phyloP scores from a whole-genome alignment of 2,797 vertebrate species.

The Halcyon chelicuti region DNA sequence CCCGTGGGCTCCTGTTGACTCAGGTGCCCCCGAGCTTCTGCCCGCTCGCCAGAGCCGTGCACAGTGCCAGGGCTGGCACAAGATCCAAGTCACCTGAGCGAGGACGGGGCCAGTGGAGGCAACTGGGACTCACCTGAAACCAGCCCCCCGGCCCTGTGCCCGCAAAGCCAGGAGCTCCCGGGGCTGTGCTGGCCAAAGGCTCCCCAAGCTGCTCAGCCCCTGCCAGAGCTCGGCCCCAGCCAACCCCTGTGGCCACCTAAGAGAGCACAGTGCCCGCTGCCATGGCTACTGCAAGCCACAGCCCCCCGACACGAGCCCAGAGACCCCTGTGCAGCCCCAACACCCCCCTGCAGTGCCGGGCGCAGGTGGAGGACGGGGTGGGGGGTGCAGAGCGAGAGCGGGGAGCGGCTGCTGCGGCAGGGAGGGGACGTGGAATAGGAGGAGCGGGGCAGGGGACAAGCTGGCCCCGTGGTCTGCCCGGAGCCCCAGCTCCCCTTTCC shows the following conservation, averaged over 20 bases:
- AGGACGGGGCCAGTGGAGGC: not conserved
- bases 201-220: not conserved
- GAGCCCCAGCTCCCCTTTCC: not conserved
- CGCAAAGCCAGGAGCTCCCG: not conserved
- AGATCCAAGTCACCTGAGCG: not conserved
- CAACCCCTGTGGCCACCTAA: accelerated
- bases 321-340: not conserved
- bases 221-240: accelerated
- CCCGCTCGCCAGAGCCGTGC: accelerated
- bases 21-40: not conserved
- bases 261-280: not conserved
- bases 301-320: not conserved
- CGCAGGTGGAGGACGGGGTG: not conserved
- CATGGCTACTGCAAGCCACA: not conserved
- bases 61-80: not conserved
- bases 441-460: not conserved
- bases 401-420: not conserved
- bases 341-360: not conserved
- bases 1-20: accelerated
- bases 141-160: not conserved
- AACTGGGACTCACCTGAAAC: not conserved
- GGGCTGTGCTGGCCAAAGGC: not conserved
- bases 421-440: not conserved
- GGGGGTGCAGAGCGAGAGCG: not conserved
- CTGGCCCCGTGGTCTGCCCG: not conserved